phyloP scores from a whole-genome alignment of 64 coral and sea anemone genomes.

The Orbicella faveolata region DNA sequence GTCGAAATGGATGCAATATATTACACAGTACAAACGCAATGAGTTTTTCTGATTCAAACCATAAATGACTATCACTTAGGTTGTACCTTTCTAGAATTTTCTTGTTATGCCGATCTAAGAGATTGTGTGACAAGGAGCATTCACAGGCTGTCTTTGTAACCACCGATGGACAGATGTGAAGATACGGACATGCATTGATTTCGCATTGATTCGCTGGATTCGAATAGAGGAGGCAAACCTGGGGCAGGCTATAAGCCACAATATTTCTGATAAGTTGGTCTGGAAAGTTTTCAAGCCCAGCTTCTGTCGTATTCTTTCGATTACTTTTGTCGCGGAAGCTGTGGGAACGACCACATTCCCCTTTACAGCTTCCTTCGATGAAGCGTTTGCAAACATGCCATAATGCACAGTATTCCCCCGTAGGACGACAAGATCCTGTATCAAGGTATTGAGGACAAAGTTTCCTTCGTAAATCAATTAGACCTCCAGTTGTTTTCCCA shows the following conservation, averaged over 20 bases:
- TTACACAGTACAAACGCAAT: not conserved
- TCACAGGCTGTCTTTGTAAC: not conserved
- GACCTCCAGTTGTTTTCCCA: not conserved
- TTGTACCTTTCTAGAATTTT: not conserved
- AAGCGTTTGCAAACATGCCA: constrained; percentile 28
- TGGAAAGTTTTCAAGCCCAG: not conserved
- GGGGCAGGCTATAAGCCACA: not conserved
- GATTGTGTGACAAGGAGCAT: not conserved
- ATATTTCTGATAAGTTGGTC: not conserved
- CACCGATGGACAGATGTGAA: not conserved
- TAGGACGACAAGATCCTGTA: not conserved
- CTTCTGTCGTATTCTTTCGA: not conserved
- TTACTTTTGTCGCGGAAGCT: not conserved
- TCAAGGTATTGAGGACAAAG: not conserved
- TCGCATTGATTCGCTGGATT: not conserved
- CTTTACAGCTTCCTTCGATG: not conserved
- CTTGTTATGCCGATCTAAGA: not conserved
- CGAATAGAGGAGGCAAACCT: not conserved
- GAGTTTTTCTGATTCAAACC: not conserved
- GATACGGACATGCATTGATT: not conserved
- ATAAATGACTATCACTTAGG: not conserved
- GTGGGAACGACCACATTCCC: not conserved
- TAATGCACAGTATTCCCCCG: not conserved
- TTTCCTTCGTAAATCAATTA: too few species aligned
- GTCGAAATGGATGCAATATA: not conserved